Evolutionary conservation across 2,113 vertebrate species (phyloP), one percentile per base, ranked within the genome.

Genomic region (Hippopotamus amphibius): DNA sequence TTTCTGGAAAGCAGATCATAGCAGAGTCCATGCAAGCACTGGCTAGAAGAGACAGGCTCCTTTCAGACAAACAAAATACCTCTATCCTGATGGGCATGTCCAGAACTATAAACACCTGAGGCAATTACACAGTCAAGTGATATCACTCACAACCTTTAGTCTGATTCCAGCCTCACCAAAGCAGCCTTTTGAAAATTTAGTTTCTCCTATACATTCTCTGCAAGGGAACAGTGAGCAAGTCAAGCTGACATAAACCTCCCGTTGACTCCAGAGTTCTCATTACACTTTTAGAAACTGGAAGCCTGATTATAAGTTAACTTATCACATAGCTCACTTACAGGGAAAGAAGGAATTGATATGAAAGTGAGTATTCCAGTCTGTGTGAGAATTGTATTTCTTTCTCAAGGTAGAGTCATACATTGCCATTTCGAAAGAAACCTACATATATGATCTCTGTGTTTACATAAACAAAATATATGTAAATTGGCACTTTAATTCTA

Each of bases 401-500:
- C 68, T 90, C 59, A 83, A 68, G 7, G 14, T 71, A 66, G 28
- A 95, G 26, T 87, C 61, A 79, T 72, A 65, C 8, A 59, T 28
- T 82, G 14, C 28, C 41, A 92, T 46, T 94, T 93, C 30, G 55
- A 72, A n/a, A 95, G 81, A 50, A 95, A 85, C 46, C 5, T 41
- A 26, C 71, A 61, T 66, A 79, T 83, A 76, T 86, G 85, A 82
- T 71, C 24, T 83, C 26, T 26, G 21, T 48, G 33, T n/a, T 88
- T 95, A 95, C 8, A 94, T 79, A 92, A 95, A 68, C 89, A 94
- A 87, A 90, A 92, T 74, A 96, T 63, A 80, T 53, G 33, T n/a
- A 90, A 84, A 96, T 94, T 65, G 72, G 59, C 74, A 81, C 22
- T 85, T 84, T 46, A 95, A 24, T 59, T 90, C 43, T 37, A 82